A percentile compares a stretch with the other conserved stretches of the same genome.
phyloP scores from a whole-genome alignment of 2,113 vertebrate species.

The Grammomys surdaster region DNA sequence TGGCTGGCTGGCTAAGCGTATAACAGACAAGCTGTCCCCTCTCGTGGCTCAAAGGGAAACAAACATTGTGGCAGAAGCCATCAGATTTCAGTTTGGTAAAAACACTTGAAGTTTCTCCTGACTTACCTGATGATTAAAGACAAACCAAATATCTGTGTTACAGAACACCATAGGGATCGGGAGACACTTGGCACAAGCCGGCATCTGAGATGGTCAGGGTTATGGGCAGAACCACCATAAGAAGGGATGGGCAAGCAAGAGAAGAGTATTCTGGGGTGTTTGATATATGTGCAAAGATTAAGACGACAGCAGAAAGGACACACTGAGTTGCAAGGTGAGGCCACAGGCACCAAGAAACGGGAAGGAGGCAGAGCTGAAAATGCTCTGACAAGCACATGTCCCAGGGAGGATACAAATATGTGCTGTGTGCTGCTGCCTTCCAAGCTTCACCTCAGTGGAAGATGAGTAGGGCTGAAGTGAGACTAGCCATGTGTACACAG shows the following conservation, averaged over 20 bases:
- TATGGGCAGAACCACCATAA: background rate
- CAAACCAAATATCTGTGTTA: background rate
- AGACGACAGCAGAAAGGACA: background rate
- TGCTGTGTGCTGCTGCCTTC: background rate
- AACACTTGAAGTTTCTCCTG: background rate
- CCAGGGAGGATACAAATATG: background rate
- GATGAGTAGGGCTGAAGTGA: background rate
- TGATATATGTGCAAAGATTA: background rate
- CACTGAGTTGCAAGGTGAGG: background rate
- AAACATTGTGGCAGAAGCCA: background rate
- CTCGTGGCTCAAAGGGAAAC: background rate
- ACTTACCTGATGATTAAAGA: background rate
- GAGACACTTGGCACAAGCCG: background rate
- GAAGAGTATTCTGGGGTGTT: background rate
- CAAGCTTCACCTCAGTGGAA: background rate
- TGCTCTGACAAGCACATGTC: background rate
- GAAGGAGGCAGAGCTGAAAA: background rate
- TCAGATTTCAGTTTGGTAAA: background rate
- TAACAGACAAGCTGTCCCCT: background rate
- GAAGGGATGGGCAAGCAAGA: background rate
- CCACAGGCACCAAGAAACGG: background rate
- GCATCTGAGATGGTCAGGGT: background rate
- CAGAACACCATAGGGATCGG: rapidly evolving
- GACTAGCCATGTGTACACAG: background rate
- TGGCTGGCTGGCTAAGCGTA: rapidly evolving